Evolutionary conservation across 1,140 invertebrate species (phyloP).

Genomic region (Drosophila kikkawai): DNA sequence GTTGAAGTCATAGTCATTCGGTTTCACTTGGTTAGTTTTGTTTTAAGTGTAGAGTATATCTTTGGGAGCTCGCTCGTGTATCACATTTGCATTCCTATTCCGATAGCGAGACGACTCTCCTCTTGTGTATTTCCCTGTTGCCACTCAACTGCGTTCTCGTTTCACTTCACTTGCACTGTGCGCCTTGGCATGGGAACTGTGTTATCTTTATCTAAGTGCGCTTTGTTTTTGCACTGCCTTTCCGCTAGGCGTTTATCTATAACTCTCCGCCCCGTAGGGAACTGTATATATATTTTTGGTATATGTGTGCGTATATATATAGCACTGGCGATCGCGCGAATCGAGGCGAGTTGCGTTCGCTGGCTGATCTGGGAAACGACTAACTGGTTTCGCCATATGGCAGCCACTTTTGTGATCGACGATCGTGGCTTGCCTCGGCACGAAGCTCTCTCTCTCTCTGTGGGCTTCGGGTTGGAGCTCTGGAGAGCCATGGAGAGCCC

Average conservation of each 20-base stretch:
- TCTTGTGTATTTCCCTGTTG: conserved; percentile 42
- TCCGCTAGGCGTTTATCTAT: conserved; percentile 31
- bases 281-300: conserved; percentile 14
- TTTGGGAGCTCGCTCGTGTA: conserved; percentile 29
- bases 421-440: conserved; percentile 11
- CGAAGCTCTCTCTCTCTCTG: conserved; percentile 6
- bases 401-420: conserved; percentile 68
- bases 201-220: conserved; percentile 45
- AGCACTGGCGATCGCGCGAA: conserved; percentile 35
- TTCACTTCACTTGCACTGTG: conserved; percentile 57
- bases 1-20: conserved; percentile 84
- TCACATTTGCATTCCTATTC: conserved; percentile 68
- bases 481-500: conserved; percentile 9
- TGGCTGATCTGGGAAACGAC: conserved; percentile 65
- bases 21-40: conserved; percentile 28
- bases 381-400: conserved; percentile 78
- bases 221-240: conserved; percentile 39
- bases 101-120: conserved; percentile 15
- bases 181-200: conserved; percentile 49
- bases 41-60: conserved; percentile 19
- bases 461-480: background rate
- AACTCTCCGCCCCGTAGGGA: conserved; percentile 24
- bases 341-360: conserved; percentile 38
- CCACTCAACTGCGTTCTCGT: conserved; percentile 50
- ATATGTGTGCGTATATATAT: conserved; percentile 5